phyloP scores from a whole-genome alignment of 30 jellyfish, hydroid and myxozoan species.

The Cassiopea xamachana region DNA sequence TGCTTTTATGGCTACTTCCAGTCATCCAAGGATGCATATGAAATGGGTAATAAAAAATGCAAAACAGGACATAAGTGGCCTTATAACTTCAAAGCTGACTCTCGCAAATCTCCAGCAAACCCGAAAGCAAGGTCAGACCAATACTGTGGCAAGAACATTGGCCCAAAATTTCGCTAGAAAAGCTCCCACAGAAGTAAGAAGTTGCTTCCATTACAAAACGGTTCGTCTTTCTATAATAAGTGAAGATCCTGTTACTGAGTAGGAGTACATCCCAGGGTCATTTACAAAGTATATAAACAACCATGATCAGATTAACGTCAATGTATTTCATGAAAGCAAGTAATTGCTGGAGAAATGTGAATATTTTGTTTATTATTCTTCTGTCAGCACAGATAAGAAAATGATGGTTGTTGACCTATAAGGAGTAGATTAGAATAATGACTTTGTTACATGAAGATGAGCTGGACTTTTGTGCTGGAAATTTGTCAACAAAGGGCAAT shows the following conservation, averaged over 20 bases:
- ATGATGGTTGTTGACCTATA: conserved; percentile 38
- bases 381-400: conserved; percentile 7
- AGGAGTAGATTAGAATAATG: conserved; percentile 26
- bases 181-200: neutral
- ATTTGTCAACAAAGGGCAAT: too few species aligned
- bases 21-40: too few species aligned
- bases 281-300: conserved; percentile 45
- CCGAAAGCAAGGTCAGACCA: too few species aligned
- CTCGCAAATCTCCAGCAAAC: too few species aligned
- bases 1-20: too few species aligned
- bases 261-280: conserved; percentile 45
- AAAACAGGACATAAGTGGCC: too few species aligned
- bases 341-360: conserved; percentile 11
- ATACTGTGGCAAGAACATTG: too few species aligned
- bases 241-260: conserved; percentile 24
- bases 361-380: conserved; percentile 15
- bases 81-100: too few species aligned
- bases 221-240: conserved; percentile 6
- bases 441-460: too few species aligned
- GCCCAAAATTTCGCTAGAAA: neutral
- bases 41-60: too few species aligned
- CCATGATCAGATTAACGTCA: conserved; percentile 11
- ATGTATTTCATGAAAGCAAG: conserved; percentile 8
- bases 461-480: too few species aligned
- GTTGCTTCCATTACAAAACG: conserved; percentile 6